Percentiles rank a stretch among this genome's conserved stretches.
Conservation (phyloP, 2,888 invertebrate genomes). For the Pseudoips prasinana region DNA sequence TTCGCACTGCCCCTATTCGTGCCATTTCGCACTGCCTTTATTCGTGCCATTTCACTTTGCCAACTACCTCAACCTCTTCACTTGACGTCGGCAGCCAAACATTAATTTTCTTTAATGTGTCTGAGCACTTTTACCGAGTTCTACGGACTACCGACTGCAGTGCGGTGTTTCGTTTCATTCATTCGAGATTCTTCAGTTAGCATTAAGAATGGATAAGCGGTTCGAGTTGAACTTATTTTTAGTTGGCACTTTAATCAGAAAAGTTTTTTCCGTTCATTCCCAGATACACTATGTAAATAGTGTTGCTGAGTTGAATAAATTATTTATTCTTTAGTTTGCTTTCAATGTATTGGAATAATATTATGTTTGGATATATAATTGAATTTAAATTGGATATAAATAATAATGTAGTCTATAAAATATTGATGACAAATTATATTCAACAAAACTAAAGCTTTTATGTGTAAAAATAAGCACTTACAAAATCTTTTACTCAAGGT, state of each 20-base stretch:
- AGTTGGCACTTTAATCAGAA: conserved; percentile 70
- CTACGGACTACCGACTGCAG: conserved; percentile 64
- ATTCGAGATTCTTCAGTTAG: conserved; percentile 66
- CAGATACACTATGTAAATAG: conserved; percentile 52
- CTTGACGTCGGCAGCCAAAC: conserved; percentile 78
- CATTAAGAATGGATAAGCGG: conserved; percentile 74
- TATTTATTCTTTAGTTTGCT: conserved; percentile 36
- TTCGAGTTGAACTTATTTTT: conserved; percentile 58
- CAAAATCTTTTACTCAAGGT: no score
- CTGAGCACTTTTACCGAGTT: conserved; percentile 76
- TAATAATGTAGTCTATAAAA: no score
- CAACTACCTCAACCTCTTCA: conserved; percentile 69
- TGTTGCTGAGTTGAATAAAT: conserved; percentile 49
- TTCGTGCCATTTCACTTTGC: conserved; percentile 76
- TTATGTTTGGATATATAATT: no score
- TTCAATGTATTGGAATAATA: conserved; percentile 13
- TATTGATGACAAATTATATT: no score
- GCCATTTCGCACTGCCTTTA: conserved; percentile 67
- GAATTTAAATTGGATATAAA: no score
- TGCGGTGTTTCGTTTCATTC: conserved; percentile 79
- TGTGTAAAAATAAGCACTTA: no score
- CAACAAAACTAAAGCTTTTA: no score
- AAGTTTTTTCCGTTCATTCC: conserved; percentile 50
- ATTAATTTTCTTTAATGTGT: conserved; percentile 82
- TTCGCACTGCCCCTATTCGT: conserved; percentile 63